These are phyloP conservation scores for Drosophila miranda DNA, from an alignment of 1,140 invertebrate species.

Conservation along the genomic window DNA sequence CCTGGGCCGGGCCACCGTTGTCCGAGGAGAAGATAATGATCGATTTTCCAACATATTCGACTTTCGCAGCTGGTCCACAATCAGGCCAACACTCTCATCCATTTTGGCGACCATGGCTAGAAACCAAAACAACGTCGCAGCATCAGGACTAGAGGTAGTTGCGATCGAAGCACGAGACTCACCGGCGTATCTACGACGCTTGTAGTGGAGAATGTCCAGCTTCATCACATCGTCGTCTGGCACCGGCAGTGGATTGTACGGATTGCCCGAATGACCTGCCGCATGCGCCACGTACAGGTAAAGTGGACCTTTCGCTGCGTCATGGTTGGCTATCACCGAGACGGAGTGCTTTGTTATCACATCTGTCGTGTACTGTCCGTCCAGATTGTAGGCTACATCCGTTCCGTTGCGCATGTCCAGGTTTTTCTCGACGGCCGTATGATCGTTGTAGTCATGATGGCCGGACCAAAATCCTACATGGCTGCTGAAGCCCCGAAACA, in stretches of 20 bases:
- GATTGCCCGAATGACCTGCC: slow-evolving; percentile 93
- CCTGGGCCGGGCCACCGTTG: slow-evolving; percentile 93
- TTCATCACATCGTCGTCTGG: slow-evolving; percentile 87
- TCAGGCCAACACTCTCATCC: slow-evolving; percentile 92
- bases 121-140: background rate
- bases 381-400: slow-evolving; percentile 88
- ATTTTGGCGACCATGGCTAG: slow-evolving; percentile 90
- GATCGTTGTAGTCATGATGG: slow-evolving; percentile 94
- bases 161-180: slow-evolving; percentile 36
- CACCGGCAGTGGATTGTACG: slow-evolving; percentile 90
- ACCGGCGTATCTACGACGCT: slow-evolving; percentile 91
- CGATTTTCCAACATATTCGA: slow-evolving; percentile 89
- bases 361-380: slow-evolving; percentile 93
- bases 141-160: slow-evolving; percentile 2
- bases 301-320: slow-evolving; percentile 85
- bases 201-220: slow-evolving; percentile 88
- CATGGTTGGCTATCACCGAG: slow-evolving; percentile 87
- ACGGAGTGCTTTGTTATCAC: slow-evolving; percentile 91
- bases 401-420: slow-evolving; percentile 85
- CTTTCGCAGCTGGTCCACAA: slow-evolving; percentile 87
- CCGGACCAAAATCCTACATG: slow-evolving; percentile 94
- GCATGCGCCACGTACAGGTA: slow-evolving; percentile 94
- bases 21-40: slow-evolving; percentile 93
- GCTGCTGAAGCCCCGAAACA: slow-evolving; percentile 89
- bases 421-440: slow-evolving; percentile 87